These are phyloP conservation scores for Chironomus tentans DNA, from an alignment of 2,888 invertebrate species.

Conservation along the genomic window DNA sequence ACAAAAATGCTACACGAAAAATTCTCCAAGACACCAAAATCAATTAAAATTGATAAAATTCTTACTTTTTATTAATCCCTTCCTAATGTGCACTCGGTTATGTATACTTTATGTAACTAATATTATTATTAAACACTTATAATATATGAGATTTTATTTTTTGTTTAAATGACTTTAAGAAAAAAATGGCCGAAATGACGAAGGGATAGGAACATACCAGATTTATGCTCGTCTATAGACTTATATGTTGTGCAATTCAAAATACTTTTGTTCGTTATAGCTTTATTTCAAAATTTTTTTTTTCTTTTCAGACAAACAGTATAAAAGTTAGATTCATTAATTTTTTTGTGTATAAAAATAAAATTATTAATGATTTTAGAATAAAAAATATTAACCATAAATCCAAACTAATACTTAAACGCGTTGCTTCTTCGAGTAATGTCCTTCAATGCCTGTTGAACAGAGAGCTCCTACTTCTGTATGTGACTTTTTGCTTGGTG, in stretches of 20 bases:
- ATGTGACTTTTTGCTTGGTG: slow-evolving; percentile 29
- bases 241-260: no score
- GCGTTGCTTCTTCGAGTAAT: slow-evolving; percentile 40
- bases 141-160: not conserved
- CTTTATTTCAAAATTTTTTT: no score
- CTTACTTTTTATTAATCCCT: not conserved
- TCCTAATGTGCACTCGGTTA: not conserved
- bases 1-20: not conserved
- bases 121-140: not conserved
- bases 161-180: not conserved
- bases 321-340: no score
- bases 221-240: no score
- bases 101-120: not conserved
- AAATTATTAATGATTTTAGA: not conserved
- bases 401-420: slow-evolving; percentile 25
- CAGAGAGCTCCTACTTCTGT: slow-evolving; percentile 39
- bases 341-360: not conserved
- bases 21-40: not conserved
- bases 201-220: not conserved
- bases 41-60: not conserved
- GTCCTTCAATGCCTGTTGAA: slow-evolving; percentile 41
- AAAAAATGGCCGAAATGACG: not conserved
- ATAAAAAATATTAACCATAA: not conserved
- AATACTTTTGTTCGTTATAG: no score
- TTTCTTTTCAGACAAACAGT: no score